Evolutionary conservation across 2,797 vertebrate genomes (phyloP).

Genomic region (Aulostomus chinensis): DNA sequence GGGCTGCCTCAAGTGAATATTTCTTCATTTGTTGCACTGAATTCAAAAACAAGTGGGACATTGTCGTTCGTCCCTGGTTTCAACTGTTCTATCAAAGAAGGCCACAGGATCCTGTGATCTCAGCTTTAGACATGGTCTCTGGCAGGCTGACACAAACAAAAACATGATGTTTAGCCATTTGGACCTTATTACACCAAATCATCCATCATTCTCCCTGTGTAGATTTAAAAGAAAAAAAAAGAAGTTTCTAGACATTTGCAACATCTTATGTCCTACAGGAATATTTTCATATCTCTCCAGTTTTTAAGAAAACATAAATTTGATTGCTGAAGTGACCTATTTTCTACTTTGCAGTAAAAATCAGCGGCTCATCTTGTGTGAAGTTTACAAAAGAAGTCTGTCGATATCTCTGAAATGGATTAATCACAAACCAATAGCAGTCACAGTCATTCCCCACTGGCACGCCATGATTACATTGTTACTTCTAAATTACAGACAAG

Average conservation of each 20-base stretch:
- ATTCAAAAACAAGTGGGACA: slow-evolving; percentile 2
- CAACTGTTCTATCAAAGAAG: not conserved
- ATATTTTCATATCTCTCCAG: not conserved
- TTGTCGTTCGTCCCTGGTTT: slow-evolving; percentile 7
- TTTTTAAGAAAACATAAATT: too few species aligned
- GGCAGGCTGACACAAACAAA: too few species aligned
- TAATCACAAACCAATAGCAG: not conserved
- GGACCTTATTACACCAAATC: too few species aligned
- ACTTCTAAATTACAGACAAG: not conserved
- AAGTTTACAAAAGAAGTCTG: not conserved
- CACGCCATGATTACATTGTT: not conserved
- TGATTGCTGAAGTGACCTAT: not conserved
- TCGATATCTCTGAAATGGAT: not conserved
- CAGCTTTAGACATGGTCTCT: slow-evolving; percentile 1
- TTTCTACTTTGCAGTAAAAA: not conserved
- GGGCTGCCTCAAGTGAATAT: slow-evolving; percentile 4
- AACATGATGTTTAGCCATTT: slow-evolving; percentile 13
- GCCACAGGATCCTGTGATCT: slow-evolving; percentile 22
- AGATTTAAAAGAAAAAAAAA: too few species aligned
- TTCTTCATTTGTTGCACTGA: slow-evolving; percentile 2
- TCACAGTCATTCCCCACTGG: not conserved
- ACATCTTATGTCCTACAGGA: too few species aligned
- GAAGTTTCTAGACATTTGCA: too few species aligned
- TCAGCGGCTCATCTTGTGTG: too few species aligned
- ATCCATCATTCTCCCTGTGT: too few species aligned